Percentiles rank a stretch among this genome's conserved stretches.
These are phyloP conservation scores for Trichechus manatus DNA, from an alignment of 2,113 vertebrate species.

Conservation along the genomic window DNA sequence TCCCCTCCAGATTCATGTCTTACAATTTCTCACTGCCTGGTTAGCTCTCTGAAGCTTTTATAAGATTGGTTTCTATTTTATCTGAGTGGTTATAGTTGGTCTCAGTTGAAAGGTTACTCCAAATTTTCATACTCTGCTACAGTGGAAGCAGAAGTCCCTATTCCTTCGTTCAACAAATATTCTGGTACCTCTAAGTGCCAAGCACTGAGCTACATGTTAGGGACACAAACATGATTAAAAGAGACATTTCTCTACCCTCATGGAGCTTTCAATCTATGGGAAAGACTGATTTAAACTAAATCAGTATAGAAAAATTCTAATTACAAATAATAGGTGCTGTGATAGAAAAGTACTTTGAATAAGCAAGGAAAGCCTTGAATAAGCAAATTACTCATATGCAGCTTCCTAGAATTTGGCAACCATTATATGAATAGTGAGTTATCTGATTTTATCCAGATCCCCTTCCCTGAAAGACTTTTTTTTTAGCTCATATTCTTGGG, in stretches of 20 bases:
- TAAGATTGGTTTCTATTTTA: neutral
- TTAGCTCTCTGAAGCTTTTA: neutral
- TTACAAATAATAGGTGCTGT: neutral
- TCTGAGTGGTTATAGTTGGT: neutral
- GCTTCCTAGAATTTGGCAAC: neutral
- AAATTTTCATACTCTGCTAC: neutral
- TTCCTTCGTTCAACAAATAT: neutral
- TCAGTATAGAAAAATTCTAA: neutral
- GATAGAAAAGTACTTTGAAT: neutral
- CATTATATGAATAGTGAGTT: neutral
- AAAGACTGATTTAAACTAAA: neutral
- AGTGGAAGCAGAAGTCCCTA: neutral
- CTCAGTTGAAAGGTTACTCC: neutral
- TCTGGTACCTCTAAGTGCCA: too few species aligned
- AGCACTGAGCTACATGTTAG: too few species aligned
- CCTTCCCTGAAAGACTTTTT: neutral
- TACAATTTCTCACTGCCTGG: neutral
- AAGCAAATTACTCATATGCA: neutral
- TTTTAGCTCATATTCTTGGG: neutral
- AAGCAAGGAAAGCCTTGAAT: neutral
- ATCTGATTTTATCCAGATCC: too few species aligned
- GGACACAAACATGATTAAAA: too few species aligned
- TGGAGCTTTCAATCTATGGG: too few species aligned
- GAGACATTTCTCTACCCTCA: too few species aligned
- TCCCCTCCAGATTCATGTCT: neutral